Conservation (phyloP, 2,888 invertebrate species). For the Heliconius aoede region DNA sequence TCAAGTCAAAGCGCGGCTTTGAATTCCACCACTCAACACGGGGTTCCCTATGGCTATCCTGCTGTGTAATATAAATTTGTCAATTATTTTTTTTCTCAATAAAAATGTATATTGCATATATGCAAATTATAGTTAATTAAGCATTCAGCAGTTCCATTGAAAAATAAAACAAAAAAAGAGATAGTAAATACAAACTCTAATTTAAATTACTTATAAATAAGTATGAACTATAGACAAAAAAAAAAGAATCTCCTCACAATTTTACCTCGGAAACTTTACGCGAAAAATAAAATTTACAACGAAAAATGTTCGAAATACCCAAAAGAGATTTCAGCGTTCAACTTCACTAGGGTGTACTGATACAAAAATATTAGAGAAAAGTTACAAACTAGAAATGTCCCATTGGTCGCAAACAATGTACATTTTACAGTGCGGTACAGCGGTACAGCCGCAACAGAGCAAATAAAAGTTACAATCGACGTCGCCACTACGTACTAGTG, state of each 20-base stretch:
- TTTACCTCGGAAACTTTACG: background rate
- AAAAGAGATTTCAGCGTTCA: background rate
- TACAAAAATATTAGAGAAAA: constrained; percentile 34
- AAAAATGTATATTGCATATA: no score
- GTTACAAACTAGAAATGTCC: constrained; percentile 24
- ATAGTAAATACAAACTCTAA: no score
- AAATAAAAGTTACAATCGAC: constrained; percentile 40
- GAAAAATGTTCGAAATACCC: constrained; percentile 5
- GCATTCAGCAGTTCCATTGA: no score
- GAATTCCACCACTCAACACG: no score
- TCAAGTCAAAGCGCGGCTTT: no score
- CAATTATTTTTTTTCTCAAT: no score
- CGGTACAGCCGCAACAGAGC: constrained; percentile 38
- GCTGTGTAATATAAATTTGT: no score
- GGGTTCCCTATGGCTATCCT: no score
- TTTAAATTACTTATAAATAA: no score
- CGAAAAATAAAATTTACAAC: background rate
- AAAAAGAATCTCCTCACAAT: background rate
- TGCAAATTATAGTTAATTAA: no score
- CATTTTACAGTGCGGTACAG: constrained; percentile 35
- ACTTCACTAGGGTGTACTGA: constrained; percentile 5
- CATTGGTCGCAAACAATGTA: constrained; percentile 35
- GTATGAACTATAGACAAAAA: no score
- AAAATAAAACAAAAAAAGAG: no score
- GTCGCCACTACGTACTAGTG: constrained; percentile 24